Percentiles rank a stretch among this genome's conserved stretches.
phyloP scores from a whole-genome alignment of 2,888 invertebrate genomes.

The Euplagia quadripunctaria region DNA sequence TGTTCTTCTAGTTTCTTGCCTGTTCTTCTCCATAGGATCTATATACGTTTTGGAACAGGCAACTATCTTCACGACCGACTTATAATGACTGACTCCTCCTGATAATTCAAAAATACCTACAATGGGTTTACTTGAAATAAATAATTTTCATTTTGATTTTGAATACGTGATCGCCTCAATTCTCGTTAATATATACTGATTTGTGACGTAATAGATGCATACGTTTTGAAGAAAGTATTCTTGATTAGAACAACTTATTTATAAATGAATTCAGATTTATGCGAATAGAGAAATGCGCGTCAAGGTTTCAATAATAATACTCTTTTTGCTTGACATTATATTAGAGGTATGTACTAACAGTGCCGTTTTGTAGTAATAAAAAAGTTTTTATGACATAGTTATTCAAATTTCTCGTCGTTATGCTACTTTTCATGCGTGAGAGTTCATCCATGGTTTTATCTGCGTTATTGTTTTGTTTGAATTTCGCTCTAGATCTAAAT shows the following conservation, averaged over 20 bases:
- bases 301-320: not conserved
- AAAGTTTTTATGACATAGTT: slow-evolving; percentile 5
- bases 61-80: too few relatives aligned
- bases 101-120: too few relatives aligned
- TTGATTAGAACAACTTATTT: not conserved
- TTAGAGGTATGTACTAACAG: not conserved
- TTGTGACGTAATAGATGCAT: not conserved
- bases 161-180: too few relatives aligned
- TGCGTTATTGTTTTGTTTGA: not conserved
- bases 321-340: not conserved
- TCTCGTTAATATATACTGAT: too few relatives aligned
- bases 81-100: too few relatives aligned
- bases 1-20: too few relatives aligned
- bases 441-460: slow-evolving; percentile 15
- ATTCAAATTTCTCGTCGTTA: slow-evolving; percentile 47
- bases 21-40: too few relatives aligned
- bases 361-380: not conserved
- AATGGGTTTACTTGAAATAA: too few relatives aligned
- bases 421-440: slow-evolving; percentile 52
- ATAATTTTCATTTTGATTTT: too few relatives aligned
- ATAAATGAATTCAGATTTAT: not conserved
- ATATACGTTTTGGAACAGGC: too few relatives aligned
- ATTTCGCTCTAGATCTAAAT: not conserved
- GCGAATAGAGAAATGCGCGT: not conserved
- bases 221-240: not conserved